These are phyloP conservation scores for Acronicta aceris DNA, from an alignment of 2,888 invertebrate species.

Conservation along the genomic window DNA sequence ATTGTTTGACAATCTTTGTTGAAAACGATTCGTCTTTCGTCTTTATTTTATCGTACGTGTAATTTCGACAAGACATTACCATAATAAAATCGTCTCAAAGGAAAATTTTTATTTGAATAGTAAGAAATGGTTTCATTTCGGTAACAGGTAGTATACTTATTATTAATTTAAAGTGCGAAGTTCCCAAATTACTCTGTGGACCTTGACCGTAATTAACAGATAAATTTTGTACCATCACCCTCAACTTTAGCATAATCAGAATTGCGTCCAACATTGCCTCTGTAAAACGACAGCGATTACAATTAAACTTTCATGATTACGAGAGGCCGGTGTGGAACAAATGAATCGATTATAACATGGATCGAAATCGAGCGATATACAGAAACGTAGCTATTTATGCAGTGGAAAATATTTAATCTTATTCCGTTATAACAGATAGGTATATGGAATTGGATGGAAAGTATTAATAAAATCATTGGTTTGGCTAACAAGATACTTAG, in stretches of 20 bases:
- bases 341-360: conserved; percentile 50
- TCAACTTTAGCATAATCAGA: conserved; percentile 10
- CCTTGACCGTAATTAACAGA: conserved; percentile 1
- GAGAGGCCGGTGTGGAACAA: conserved; percentile 37
- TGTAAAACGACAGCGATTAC: conserved; percentile 19
- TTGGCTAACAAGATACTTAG: conserved; percentile 7
- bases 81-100: too few relatives aligned
- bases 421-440: conserved; percentile 33
- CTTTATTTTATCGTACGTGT: background rate
- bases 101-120: too few relatives aligned
- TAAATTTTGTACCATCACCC: conserved; percentile 2
- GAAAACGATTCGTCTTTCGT: background rate
- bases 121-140: too few relatives aligned
- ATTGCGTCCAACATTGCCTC: conserved; percentile 4
- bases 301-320: conserved; percentile 34
- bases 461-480: conserved; percentile 26
- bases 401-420: conserved; percentile 44
- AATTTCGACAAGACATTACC: too few relatives aligned
- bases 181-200: conserved; percentile 9
- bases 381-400: conserved; percentile 30
- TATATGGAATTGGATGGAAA: conserved; percentile 12
- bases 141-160: too few relatives aligned
- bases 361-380: conserved; percentile 45
- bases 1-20: conserved; percentile 2
- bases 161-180: too few relatives aligned